Evolutionary conservation across 2,797 vertebrate species (phyloP), one percentile per base, ranked within the genome.

Genomic region (Rhinichthys osculus): DNA sequence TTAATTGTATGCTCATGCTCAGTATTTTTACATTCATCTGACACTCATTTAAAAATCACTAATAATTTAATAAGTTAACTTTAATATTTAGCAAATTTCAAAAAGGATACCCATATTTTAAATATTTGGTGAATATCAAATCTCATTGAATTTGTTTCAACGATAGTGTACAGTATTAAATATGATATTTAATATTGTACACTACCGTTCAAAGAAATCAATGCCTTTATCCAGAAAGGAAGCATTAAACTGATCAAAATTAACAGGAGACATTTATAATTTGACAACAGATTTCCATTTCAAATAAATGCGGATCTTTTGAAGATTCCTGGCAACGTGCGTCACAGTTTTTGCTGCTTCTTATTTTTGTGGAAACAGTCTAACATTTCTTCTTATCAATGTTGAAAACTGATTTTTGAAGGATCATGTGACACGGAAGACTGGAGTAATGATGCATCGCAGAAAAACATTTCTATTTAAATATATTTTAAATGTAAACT

Each of bases 391-490:
- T 27, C 27, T 27, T 27, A 27, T 27, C 27, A 27, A 27, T 27
- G 27, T 27, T 27, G 27, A 27, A 27, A 27, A 27, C 27, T 27
- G 67, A 70, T 70, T 54, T 54, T 2, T 70, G 21, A 70, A 42
- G 38, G 69, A n/a, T 72, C 70, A 72, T 73, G 71, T 19, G 42
- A 72, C 40, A n/a, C 33, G 23, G 67, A 23, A 69, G 21, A 70
- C 42, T 17, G 23, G 3, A 30, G n/a, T 9, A 73, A 73, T 27
- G 13, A 44, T 72, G 23, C 0, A 4, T 27, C 23, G 17, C 3
- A 27, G 7, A 14, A 47, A 44, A 14, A n/a, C n/a, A 71, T 42
- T 13, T 17, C 23, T 27, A 47, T 16, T n/a, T 27, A 16, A 44
- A 72, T 72, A 71, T n/a, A 44, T 7, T 16, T 27, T 7, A 23